Base-by-base conservation (phyloP, 2,888 invertebrate species). In the Antheraea yamamai region DNA sequence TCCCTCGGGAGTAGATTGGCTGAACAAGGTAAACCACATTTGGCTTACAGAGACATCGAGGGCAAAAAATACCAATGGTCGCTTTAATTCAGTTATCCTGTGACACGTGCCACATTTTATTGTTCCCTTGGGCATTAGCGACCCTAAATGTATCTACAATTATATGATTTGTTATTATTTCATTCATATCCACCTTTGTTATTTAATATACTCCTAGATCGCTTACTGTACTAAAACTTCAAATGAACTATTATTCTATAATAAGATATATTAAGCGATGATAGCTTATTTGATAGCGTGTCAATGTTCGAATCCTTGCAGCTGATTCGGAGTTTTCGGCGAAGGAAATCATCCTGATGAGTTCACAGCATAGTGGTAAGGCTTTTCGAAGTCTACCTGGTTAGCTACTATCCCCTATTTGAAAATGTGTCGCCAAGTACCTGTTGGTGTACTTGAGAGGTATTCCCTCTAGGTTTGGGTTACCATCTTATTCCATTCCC, bases 61-160 rank as follows among this genome's bases (percentile, higher is more conserved):
- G 70, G 70, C 70, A 70, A 70, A 70, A 70, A 70, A 39, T 70
- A 14, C 39, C 70, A 70, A 74, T 52, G 58, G 74, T 70, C 70
- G 35, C 55, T 74, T 66, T 64, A 70, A 35, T 18, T 55, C 74
- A 74, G 74, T 70, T 74, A 64, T 61, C 64, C 47, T 64, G 55
- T 74, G 51, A 39, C 74, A 74, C 74, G 74, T 58, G 74, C 74
- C 74, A 70, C 68, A 39, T 70, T 70, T 70, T 39, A 70, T 70
- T 70, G 55, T 70, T 35, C 74, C 55, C 55, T 1, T 55, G 70
- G 55, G 74, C 70, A 39, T 39, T 70, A 20, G 70, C 70, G 70
- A 70, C 70, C 70, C 70, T 70, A 70, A 20, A n/a, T 39, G 1
- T 70, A n/a, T 39, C 39, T 70, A 8, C 70, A 39, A 70, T 70